Evolutionary conservation across 2,888 invertebrate genomes (phyloP), one percentile per base, ranked within the genome.

Genomic region (Amphimallon solstitiale): DNA sequence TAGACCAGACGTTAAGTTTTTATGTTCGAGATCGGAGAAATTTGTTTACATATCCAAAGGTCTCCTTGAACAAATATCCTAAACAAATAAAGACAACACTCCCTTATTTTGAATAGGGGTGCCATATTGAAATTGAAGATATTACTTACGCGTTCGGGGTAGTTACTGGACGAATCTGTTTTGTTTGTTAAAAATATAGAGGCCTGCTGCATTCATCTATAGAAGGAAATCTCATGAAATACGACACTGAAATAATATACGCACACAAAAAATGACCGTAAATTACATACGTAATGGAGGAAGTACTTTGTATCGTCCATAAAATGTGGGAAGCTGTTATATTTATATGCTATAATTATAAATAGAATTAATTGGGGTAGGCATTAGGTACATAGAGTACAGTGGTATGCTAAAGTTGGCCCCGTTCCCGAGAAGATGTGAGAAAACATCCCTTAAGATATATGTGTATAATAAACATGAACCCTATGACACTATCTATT

Each of bases 11-110:
- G 49, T 62, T 61, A 46, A 48, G 15, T 59, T 64, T 70, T 67
- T 68, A 67, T 17, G 43, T 63, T 65, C 43, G 73, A 71, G 69
- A 73, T 71, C 73, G 72, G 71, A 73, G 74, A 68, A 75, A 74
- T 71, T 71, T 78, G 74, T 78, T 78, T 79, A 76, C 76, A 73
- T 73, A 77, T 77, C 71, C 72, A 77, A 77, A 78, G 78, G 77
- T 75, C 77, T 73, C 70, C 74, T 71, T 74, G 73, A 72, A 73
- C 76, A 78, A 78, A 78, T 76, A 77, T 75, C 78, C 78, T 79
- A 77, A 79, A 74, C 77, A 78, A 79, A 79, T 77, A 77, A 75
- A 76, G 76, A 74, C 74, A 75, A 75, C 75, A 73, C 75, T 74
- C 76, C 77, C 76, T 75, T 70, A 74, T 72, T 73, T 72, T 71